These are phyloP conservation scores for Temnothorax unifasciatus DNA, from an alignment of 2,888 invertebrate genomes.

Conservation along the genomic window DNA sequence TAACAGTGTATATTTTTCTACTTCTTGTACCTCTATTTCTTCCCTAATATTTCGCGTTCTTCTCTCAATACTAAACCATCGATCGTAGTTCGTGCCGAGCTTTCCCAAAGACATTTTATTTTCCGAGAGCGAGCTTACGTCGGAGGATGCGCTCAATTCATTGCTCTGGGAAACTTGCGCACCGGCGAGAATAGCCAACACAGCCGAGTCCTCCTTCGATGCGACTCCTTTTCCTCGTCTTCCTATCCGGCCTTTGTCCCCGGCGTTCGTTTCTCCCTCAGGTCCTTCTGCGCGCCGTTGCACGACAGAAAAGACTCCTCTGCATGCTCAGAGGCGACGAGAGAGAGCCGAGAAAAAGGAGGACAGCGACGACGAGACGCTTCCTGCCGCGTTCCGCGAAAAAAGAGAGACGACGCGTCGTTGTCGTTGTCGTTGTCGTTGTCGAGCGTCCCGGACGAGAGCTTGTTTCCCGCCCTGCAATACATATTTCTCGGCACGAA, in stretches of 20 bases:
- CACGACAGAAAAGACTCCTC: conserved; percentile 65
- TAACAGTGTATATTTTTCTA: no score
- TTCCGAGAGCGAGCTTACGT: conserved; percentile 37
- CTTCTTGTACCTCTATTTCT: not conserved
- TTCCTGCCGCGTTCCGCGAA: conserved; percentile 15
- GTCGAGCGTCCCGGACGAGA: conserved; percentile 17
- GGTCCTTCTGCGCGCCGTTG: conserved; percentile 48
- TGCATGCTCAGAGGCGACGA: conserved; percentile 59
- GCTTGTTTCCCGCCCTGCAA: conserved; percentile 31
- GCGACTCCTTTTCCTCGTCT: conserved; percentile 28
- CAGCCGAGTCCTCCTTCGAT: conserved; percentile 24
- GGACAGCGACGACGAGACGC: conserved; percentile 18
- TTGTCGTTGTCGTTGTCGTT: not conserved
- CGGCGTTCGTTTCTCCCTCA: conserved; percentile 39
- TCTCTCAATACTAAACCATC: conserved; percentile 21
- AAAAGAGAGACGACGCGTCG: conserved; percentile 23
- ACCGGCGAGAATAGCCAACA: conserved; percentile 39
- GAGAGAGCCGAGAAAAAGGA: conserved; percentile 37
- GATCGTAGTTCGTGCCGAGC: conserved; percentile 42
- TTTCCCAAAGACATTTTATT: conserved; percentile 68
- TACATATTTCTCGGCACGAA: conserved; percentile 47
- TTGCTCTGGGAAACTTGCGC: conserved; percentile 65
- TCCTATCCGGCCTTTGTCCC: conserved; percentile 61
- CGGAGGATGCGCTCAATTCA: conserved; percentile 65
- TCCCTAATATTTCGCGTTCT: not conserved